Evolutionary conservation across 2,113 vertebrate genomes (phyloP).

Genomic region (Myotis davidii): DNA sequence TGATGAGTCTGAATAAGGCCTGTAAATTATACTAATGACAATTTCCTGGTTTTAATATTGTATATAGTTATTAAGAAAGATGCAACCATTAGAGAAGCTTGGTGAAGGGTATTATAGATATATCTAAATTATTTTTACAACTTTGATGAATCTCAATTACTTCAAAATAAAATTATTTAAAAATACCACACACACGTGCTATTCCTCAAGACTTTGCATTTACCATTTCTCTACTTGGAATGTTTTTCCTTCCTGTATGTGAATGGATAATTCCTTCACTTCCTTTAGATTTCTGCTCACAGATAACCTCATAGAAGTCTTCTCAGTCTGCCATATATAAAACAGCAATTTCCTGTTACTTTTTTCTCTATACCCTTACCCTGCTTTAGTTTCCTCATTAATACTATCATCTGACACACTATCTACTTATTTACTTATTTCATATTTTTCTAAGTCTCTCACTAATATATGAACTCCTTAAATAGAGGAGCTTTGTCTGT

Average conservation of each 20-base stretch:
- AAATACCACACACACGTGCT: not conserved
- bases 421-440: not conserved
- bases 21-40: not conserved
- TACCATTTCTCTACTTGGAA: not conserved
- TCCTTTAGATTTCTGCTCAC: conserved; percentile 10
- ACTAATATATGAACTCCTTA: not conserved
- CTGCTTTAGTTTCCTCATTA: not conserved
- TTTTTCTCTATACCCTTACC: not conserved
- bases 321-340: not conserved
- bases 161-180: not conserved
- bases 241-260: not conserved
- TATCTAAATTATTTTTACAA: not conserved
- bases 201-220: not conserved
- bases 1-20: not conserved
- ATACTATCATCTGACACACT: not conserved
- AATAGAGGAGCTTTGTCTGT: not conserved
- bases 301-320: not conserved
- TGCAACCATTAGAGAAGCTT: not conserved
- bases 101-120: not conserved
- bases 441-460: not conserved
- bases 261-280: not conserved
- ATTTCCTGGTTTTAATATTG: not conserved
- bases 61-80: not conserved
- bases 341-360: not conserved
- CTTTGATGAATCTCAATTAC: not conserved